Evolutionary conservation across 1,140 invertebrate species (phyloP), one percentile per base, ranked within the genome.

Genomic region (Limonius californicus): DNA sequence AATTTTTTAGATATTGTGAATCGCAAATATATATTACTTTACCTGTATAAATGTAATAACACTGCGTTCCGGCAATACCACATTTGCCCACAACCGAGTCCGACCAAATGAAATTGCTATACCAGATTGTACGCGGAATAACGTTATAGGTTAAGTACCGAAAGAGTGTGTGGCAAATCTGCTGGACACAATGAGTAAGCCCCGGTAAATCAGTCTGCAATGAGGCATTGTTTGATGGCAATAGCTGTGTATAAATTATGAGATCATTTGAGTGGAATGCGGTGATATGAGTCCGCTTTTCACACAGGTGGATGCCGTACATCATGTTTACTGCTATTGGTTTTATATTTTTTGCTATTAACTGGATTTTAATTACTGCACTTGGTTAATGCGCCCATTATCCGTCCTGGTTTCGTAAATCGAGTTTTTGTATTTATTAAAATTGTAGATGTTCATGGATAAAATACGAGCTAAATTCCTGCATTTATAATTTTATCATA

Each of bases 121-220:
- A n/a, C 35, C 11, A 39, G 35, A 14, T 39, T 39, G 23, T 27
- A 27, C n/a, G n/a, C n/a, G 11, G 35, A n/a, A 14, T 14, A 12
- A 39, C 35, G 35, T 39, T 39, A 12, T 39, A 14, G 11, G 35
- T 39, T 39, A 39, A 39, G 35, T 39, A 39, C 35, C 11, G 11
- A 39, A 39, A 39, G 11, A 39, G n/a, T 14, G 35, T 39, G 35
- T 39, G 35, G 35, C 35, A 39, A 39, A 39, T 39, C 35, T 39
- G 35, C 11, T 39, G 35, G 35, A 39, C 35, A 39, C 35, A 39
- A 39, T 59, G 57, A 57, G 47, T 62, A 69, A 69, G 62, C 61
- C 66, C 64, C 64, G 69, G 66, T 74, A 74, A 74, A 74, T 74
- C 72, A 74, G 72, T 72, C 69, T 63, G 60, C 9, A 54, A 74